Conservation (phyloP, 2,113 vertebrate species). For the Cichladusa arquata region DNA sequence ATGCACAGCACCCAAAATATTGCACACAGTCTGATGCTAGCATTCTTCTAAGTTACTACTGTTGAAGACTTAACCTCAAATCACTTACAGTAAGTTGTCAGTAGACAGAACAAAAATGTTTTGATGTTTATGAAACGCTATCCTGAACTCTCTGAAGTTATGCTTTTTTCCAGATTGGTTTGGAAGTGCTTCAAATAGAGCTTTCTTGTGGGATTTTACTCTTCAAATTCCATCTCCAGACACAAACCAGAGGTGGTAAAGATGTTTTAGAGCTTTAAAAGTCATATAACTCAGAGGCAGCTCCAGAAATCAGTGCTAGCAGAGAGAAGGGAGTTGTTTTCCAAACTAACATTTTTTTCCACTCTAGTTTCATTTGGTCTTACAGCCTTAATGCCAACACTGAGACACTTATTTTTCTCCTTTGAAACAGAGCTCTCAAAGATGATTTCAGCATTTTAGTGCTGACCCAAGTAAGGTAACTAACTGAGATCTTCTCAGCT, state of each 20-base stretch:
- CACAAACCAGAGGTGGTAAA: slow-evolving; percentile 9
- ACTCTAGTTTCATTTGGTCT: background rate
- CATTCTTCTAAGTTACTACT: background rate
- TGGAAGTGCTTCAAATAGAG: slow-evolving; percentile 42
- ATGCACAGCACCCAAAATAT: background rate
- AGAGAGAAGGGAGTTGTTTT: background rate
- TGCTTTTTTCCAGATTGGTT: background rate
- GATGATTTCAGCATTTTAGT: background rate
- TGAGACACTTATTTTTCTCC: background rate
- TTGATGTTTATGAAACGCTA: slow-evolving; percentile 41
- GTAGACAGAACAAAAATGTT: slow-evolving; percentile 28
- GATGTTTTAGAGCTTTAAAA: slow-evolving; percentile 18
- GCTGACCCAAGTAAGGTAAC: background rate
- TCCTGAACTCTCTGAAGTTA: slow-evolving; percentile 30
- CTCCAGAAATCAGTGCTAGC: background rate
- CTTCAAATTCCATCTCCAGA: background rate
- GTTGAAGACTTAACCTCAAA: slow-evolving; percentile 18
- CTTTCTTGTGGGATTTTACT: slow-evolving; percentile 48
- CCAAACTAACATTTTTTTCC: background rate
- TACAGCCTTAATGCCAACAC: background rate
- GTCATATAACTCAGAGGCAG: background rate
- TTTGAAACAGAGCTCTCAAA: background rate
- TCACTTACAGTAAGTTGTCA: background rate
- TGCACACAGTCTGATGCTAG: background rate
- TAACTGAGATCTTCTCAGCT: background rate